A percentile compares a stretch with the other conserved stretches of the same genome.
These are phyloP conservation scores for Megalurothrips usitatus DNA, from an alignment of 2,888 invertebrate genomes.

Conservation along the genomic window DNA sequence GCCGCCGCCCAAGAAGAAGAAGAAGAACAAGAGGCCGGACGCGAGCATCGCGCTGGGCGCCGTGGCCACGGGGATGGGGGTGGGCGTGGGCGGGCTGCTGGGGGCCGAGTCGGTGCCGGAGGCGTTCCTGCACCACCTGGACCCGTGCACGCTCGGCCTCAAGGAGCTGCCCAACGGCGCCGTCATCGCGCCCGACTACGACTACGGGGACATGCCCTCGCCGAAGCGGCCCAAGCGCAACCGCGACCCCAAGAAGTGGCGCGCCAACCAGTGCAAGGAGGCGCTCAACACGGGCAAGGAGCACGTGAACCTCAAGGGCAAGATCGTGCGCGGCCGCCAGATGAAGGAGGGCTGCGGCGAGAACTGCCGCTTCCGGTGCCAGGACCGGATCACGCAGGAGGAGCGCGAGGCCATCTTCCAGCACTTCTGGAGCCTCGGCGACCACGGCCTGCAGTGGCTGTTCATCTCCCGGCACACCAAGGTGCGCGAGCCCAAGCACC, in stretches of 20 bases:
- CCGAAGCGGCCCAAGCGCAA: neutral
- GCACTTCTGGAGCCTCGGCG: conserved; percentile 15
- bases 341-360: neutral
- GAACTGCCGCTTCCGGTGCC: neutral
- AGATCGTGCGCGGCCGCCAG: neutral
- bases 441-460: conserved; percentile 15
- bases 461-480: conserved; percentile 6
- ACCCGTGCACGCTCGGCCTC: neutral
- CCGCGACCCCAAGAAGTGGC: neutral
- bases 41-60: neutral
- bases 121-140: conserved; percentile 2
- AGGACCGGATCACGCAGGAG: neutral
- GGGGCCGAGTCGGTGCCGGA: neutral
- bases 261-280: conserved; percentile 11
- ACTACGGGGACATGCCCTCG: neutral
- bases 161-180: conserved; percentile 14
- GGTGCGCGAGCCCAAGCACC: conserved; percentile 3
- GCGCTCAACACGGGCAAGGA: conserved; percentile 10
- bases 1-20: neutral
- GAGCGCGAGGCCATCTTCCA: neutral
- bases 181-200: neutral
- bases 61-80: neutral
- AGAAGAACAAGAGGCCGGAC: neutral
- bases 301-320: conserved; percentile 8
- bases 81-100: neutral